Percentiles rank a stretch among this genome's conserved stretches.
Evolutionary conservation across 2,113 vertebrate species (phyloP).

Genomic region (Australoheros scitulus): DNA sequence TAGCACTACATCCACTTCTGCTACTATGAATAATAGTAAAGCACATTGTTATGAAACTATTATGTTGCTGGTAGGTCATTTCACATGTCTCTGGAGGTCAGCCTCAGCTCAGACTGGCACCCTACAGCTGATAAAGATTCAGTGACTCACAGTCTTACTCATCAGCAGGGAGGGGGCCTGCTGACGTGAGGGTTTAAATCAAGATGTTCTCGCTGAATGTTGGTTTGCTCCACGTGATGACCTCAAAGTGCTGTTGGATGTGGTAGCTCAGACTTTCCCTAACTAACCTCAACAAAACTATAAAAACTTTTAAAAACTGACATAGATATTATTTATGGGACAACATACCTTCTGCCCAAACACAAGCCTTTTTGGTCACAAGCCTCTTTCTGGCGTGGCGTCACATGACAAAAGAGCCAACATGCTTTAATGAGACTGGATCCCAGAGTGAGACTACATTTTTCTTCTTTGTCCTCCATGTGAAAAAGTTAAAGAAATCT

Average conservation of each 20-base stretch:
- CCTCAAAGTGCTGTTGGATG: not conserved
- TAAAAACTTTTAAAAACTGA: not conserved
- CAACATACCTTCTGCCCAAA: not conserved
- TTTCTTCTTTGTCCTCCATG: constrained; percentile 34
- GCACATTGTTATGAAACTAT: constrained; percentile 9
- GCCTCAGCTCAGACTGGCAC: constrained; percentile 21
- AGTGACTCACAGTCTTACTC: constrained; percentile 63
- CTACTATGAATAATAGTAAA: not conserved
- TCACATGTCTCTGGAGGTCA: constrained; percentile 54
- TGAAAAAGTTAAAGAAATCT: constrained; percentile 37
- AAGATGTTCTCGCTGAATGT: constrained; percentile 19
- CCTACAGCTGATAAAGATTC: constrained; percentile 47
- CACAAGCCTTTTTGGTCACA: constrained; percentile 26
- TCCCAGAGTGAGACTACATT: constrained; percentile 40
- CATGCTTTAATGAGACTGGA: constrained; percentile 51
- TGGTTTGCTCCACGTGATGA: not conserved
- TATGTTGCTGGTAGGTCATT: constrained; percentile 32
- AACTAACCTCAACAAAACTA: not conserved
- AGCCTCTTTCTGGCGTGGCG: constrained; percentile 4
- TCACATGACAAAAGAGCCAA: constrained; percentile 66
- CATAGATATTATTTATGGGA: not conserved
- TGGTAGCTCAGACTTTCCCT: not conserved
- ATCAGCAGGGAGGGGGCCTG: constrained; percentile 45
- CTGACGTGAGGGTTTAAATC: constrained; percentile 45
- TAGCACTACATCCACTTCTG: not conserved